Conservation (phyloP, 2,888 invertebrate genomes). For the Drosophila niveifrons region DNA sequence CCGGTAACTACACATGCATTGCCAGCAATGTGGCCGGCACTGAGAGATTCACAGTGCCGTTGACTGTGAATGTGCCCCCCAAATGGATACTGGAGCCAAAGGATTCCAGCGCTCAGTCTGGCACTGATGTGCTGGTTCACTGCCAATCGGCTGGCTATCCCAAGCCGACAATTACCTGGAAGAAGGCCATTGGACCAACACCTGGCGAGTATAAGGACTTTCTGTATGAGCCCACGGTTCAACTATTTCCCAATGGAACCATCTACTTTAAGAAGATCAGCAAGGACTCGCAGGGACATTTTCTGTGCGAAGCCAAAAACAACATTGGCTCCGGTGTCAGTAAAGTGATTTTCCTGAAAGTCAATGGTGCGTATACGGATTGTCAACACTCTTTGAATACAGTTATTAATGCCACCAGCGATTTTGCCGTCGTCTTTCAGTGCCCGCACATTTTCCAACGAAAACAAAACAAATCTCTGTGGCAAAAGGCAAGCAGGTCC, state of each 20-base stretch:
- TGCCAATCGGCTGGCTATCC: slow-evolving; percentile 97
- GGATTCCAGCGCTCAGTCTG: slow-evolving; percentile 93
- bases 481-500: slow-evolving; percentile 92
- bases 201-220: slow-evolving; percentile 94
- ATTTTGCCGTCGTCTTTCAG: slow-evolving; percentile 85
- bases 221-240: slow-evolving; percentile 91
- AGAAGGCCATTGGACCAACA: slow-evolving; percentile 92
- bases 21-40: slow-evolving; percentile 94
- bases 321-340: slow-evolving; percentile 96
- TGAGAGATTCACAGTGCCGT: slow-evolving; percentile 91
- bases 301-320: slow-evolving; percentile 97
- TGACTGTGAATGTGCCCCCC: slow-evolving; percentile 95
- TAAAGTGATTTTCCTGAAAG: slow-evolving; percentile 95
- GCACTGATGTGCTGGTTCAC: slow-evolving; percentile 93
- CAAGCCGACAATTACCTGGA: slow-evolving; percentile 94
- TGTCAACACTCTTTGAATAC: background rate
- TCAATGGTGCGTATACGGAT: slow-evolving; percentile 90
- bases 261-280: slow-evolving; percentile 93
- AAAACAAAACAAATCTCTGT: slow-evolving; percentile 93
- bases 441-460: slow-evolving; percentile 93
- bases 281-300: slow-evolving; percentile 95
- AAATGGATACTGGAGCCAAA: slow-evolving; percentile 94
- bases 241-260: slow-evolving; percentile 93
- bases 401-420: slow-evolving; percentile 69
- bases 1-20: slow-evolving; percentile 96